Percentiles rank a stretch among this genome's conserved stretches.
phyloP scores from a whole-genome alignment of 2,113 vertebrate species.

The Phasianus colchicus region DNA sequence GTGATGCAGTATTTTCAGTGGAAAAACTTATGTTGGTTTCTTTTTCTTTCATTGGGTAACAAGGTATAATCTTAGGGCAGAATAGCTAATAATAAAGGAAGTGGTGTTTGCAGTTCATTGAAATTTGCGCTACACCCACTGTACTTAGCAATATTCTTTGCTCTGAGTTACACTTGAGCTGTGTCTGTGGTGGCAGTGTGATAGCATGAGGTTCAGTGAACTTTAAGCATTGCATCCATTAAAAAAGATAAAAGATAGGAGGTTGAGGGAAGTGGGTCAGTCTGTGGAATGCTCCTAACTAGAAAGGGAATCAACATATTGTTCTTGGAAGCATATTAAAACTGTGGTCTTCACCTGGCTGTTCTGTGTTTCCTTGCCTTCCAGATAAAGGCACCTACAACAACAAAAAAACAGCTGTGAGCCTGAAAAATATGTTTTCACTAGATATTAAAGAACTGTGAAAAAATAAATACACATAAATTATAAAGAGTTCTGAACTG shows the following conservation, averaged over 20 bases:
- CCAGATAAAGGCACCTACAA: background rate
- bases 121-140: background rate
- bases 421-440: background rate
- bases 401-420: background rate
- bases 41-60: background rate
- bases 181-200: background rate
- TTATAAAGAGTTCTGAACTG: background rate
- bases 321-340: background rate
- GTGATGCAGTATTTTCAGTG: background rate
- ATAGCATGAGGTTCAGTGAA: background rate
- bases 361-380: background rate
- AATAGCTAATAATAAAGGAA: background rate
- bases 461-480: background rate
- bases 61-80: background rate
- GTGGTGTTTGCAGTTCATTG: background rate
- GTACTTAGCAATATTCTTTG: background rate
- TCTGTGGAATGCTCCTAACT: background rate
- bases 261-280: background rate
- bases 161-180: background rate
- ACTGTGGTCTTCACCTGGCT: background rate
- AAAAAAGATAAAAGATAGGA: background rate
- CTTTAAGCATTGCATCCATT: background rate
- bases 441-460: background rate
- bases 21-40: background rate
- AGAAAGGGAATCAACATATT: background rate